These are phyloP conservation scores for Psettodes erumei DNA, from an alignment of 2,113 vertebrate genomes.

Conservation along the genomic window DNA sequence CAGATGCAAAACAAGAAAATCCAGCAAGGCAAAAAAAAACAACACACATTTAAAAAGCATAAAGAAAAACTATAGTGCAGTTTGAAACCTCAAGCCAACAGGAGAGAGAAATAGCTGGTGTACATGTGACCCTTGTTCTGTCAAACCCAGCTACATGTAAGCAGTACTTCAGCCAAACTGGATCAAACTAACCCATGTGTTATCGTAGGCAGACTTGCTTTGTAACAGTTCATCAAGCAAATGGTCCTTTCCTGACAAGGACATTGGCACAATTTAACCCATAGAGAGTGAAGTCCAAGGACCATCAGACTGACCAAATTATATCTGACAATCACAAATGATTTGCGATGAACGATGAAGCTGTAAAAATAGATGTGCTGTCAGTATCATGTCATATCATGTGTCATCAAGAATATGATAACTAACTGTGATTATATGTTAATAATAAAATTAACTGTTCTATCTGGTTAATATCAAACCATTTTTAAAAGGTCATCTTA, in stretches of 20 bases:
- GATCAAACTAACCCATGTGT: background rate
- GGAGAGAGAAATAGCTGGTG: conserved; percentile 4
- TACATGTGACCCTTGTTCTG: background rate
- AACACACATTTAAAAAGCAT: conserved; percentile 3
- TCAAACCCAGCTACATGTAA: background rate
- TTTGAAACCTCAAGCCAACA: background rate
- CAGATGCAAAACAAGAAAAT: conserved; percentile 17
- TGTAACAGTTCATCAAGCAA: background rate
- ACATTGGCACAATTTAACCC: conserved; percentile 5
- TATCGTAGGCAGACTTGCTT: too few relatives aligned
- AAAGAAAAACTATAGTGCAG: conserved; percentile 8
- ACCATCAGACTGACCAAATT: conserved; percentile 24
- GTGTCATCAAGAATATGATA: background rate
- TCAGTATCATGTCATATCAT: conserved; percentile 12
- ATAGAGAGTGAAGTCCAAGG: conserved; percentile 2
- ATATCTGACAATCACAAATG: conserved; percentile 25
- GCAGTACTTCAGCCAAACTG: background rate
- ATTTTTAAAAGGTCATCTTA: background rate
- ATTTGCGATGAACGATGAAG: conserved; percentile 25
- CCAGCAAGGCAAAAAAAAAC: background rate
- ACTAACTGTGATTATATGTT: background rate
- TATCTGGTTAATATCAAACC: background rate
- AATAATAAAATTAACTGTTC: background rate
- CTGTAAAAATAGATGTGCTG: conserved; percentile 33
- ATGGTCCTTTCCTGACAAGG: background rate